Evolutionary conservation across 2,113 vertebrate species (phyloP), one percentile per base, ranked within the genome.

Genomic region (Polypterus bichir): DNA sequence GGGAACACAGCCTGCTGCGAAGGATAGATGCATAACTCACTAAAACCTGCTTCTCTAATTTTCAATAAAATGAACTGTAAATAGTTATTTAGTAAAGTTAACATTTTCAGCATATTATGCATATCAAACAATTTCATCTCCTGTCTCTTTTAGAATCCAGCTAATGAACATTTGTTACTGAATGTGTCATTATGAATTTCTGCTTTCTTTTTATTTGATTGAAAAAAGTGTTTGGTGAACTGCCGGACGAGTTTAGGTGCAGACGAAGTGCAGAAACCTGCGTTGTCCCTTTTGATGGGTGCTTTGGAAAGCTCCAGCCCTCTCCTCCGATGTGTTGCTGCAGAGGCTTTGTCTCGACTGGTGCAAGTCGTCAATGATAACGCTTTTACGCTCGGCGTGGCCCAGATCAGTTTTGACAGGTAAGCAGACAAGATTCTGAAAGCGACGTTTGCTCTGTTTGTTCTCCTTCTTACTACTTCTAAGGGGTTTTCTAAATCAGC

Each of bases 321-420:
- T 1, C 77, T 90, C 55, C 75, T 97, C 51, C 88, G 93, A 64
- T 96, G 91, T 68, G 81, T 87, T 64, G 94, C 91, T 63, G 89
- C 86, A 1, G 92, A 97, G 66, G 89, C 90, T 4, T 74, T 91
- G 75, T 87, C 92, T 62, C 82, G 91, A 51, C 65, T 98, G 69
- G 89, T 88, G 7, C 92, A 93, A 67, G 87, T 89, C 55, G 84
- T 87, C 49, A 79, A 84, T 45, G 92, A 97, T 62, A 73, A 81
- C 60, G 77, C 67, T 61, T 94, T 92, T 77, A 92, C 89, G 44
- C 77, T 87, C 60, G 84, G 86, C 1, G 73, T 92, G 70, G 88
- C 87, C 0, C 88, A 94, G 83, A 75, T 90, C 72, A 95, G 89
- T 79, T 93, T 97, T 68, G 92, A 97, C 76, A 94, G 90, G 93